Evolutionary conservation across 1,140 invertebrate species (phyloP).

Genomic region (Lordiphosa mommai): DNA sequence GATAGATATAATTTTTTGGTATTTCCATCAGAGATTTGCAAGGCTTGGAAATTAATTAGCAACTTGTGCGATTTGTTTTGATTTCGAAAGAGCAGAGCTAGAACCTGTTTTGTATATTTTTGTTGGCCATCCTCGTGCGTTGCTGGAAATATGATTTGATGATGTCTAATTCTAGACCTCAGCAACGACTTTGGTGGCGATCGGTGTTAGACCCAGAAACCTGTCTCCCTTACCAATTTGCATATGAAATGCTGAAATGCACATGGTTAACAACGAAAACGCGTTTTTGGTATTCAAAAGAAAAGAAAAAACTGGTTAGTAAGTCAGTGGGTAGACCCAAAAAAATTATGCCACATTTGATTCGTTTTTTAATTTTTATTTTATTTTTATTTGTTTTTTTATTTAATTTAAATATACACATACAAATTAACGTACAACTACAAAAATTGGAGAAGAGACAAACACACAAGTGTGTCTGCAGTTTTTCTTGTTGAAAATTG

Average conservation of each 20-base stretch:
- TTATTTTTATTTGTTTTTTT: constrained; percentile 48
- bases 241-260: constrained; percentile 58
- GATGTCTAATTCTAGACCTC: constrained; percentile 69
- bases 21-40: constrained; percentile 67
- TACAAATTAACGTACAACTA: constrained; percentile 77
- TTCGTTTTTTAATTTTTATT: constrained; percentile 31
- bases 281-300: constrained; percentile 74
- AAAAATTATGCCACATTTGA: constrained; percentile 35
- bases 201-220: constrained; percentile 39
- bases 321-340: constrained; percentile 68
- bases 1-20: constrained; percentile 36
- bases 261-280: constrained; percentile 68
- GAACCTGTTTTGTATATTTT: constrained; percentile 34
- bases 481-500: constrained; percentile 30
- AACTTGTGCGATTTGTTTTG: constrained; percentile 50
- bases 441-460: constrained; percentile 46
- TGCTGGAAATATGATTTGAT: constrained; percentile 1
- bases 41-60: constrained; percentile 67
- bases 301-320: constrained; percentile 64
- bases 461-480: constrained; percentile 41
- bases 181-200: constrained; percentile 17
- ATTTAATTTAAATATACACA: constrained; percentile 73
- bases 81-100: constrained; percentile 46
- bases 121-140: constrained; percentile 5
- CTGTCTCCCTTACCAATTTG: constrained; percentile 54